Conservation (phyloP, 2,113 vertebrate genomes). For the Lagopus leucura region DNA sequence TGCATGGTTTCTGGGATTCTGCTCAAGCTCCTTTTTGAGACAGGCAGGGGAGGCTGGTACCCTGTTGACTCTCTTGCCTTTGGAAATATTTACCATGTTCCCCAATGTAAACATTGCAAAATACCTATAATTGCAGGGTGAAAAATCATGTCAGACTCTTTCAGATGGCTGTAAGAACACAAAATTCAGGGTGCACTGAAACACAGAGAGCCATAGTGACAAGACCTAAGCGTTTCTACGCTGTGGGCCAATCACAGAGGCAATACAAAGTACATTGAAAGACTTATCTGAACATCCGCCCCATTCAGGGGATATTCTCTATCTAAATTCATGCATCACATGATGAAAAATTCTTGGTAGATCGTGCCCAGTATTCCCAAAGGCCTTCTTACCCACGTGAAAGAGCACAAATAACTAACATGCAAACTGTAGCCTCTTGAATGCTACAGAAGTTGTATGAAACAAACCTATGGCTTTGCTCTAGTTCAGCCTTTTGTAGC, state of each 20-base stretch:
- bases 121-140: neutral
- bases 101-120: neutral
- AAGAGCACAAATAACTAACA: neutral
- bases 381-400: neutral
- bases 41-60: neutral
- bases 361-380: neutral
- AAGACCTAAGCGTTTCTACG: neutral
- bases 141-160: neutral
- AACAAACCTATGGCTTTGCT: neutral
- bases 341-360: neutral
- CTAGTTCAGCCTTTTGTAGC: neutral
- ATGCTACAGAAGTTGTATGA: neutral
- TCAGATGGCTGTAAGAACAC: neutral
- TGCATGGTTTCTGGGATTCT: neutral
- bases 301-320: neutral
- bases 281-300: neutral
- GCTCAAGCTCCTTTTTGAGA: neutral
- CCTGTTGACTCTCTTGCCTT: neutral
- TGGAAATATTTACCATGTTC: neutral
- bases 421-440: neutral
- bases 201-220: neutral
- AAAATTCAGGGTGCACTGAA: fast-evolving
- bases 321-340: neutral
- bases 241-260: neutral
- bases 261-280: neutral